Evolutionary conservation across 2,113 vertebrate genomes (phyloP), one percentile per base, ranked within the genome.

Genomic region (Polypterus senegalus): DNA sequence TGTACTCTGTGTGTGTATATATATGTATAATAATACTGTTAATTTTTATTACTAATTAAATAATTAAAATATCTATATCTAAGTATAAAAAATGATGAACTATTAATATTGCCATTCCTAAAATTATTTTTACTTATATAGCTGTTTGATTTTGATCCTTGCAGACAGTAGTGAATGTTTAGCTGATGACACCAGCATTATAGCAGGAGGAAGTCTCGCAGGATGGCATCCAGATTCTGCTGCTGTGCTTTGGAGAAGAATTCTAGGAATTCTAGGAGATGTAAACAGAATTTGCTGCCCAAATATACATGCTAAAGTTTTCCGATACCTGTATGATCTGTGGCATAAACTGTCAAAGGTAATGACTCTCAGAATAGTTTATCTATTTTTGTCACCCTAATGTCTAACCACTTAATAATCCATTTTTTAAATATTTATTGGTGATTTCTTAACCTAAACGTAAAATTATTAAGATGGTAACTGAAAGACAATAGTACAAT

Each of bases 281-380:
- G 91, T 98, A 66, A 99, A 99, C 79, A 89, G 72, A 49, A 98
- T 99, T 74, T 79, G 83, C 51, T 94, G 90, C 6, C 91, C 92
- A 64, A 91, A 85, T 76, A 97, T 99, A 67, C 94, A 99, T 4
- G 91, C 91, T 62, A 94, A 83, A 78, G 91, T 97, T 64, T 95
- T 98, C 75, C 77, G 81, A 45, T 91, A 91, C 75, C 91, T 99
- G 54, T 94, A 88, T 69, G 92, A 96, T 61, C 82, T 99, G 63
- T 99, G 96, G 96, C 92, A 92, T 71, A 98, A 97, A 72, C 84
- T 99, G 61, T 92, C 91, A 59, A 98, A 98, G 93, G 96, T 97
- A 83, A 47, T 7, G 62, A 60, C 53, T 27, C 27, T 27, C 27
- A 27, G 27, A 27, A 27, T 27, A 27, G 27, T 27, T 27, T 1